Percentiles rank a stretch among this genome's conserved stretches.
Conservation (phyloP, 2,888 invertebrate species). For the Drosophila nigricruria region DNA sequence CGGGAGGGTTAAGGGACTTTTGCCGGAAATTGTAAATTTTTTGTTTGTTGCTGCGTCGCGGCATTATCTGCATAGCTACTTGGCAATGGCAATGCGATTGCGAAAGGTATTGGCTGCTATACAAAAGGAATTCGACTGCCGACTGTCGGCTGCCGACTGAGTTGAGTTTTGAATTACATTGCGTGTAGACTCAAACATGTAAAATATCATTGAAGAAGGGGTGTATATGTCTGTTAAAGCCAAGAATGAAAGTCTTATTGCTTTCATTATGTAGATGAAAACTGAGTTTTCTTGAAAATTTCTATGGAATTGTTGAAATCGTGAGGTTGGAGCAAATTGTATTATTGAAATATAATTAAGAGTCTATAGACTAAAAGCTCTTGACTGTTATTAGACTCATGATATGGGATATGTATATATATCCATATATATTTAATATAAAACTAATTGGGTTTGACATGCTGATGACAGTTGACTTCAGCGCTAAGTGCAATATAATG, state of each 20-base stretch:
- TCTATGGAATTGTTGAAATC: constrained; percentile 6
- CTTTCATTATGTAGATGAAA: constrained; percentile 22
- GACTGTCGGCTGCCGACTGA: not conserved
- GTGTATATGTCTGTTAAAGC: not conserved
- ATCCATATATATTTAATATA: not conserved
- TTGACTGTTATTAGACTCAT: not conserved
- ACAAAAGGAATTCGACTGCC: constrained; percentile 29
- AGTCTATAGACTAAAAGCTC: not conserved
- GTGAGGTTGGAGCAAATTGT: constrained; percentile 1
- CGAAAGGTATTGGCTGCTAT: constrained; percentile 19
- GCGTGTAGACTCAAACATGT: constrained; percentile 14
- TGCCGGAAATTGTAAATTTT: constrained; percentile 76
- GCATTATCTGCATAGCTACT: constrained; percentile 50
- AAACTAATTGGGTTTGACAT: constrained; percentile 11
- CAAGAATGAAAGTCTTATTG: constrained; percentile 7
- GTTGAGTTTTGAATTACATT: constrained; percentile 31
- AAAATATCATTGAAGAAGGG: constrained; percentile 36
- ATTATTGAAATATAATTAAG: not conserved
- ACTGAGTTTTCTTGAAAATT: constrained; percentile 17
- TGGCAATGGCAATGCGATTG: constrained; percentile 30
- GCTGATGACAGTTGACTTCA: not conserved
- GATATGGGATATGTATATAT: not conserved
- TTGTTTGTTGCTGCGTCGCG: constrained; percentile 49
- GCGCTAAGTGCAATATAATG: constrained; percentile 9
- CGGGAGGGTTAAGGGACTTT: constrained; percentile 34